Percentiles rank a stretch among this genome's conserved stretches.
Conservation (phyloP, 2,113 vertebrate genomes). For the Nerophis ophidion region DNA sequence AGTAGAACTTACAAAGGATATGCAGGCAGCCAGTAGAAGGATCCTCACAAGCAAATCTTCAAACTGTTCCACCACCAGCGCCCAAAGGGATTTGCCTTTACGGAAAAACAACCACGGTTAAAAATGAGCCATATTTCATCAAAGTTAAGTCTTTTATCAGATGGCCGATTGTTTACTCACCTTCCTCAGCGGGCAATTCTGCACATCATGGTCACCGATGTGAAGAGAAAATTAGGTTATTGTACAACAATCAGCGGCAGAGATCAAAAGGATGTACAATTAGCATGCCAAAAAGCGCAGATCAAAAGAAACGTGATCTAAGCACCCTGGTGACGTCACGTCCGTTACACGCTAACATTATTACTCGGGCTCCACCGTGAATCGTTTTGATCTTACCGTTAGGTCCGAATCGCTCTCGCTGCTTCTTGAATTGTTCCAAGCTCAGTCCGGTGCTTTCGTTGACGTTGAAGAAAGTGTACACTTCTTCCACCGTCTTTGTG, state of each 20-base stretch:
- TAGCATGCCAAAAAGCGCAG: no score
- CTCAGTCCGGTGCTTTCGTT: conserved; percentile 95
- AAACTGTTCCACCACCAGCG: conserved; percentile 95
- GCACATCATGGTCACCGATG: conserved; percentile 56
- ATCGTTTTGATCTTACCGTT: conserved; percentile 79
- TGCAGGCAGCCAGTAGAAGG: conserved; percentile 94
- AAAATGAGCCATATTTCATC: neutral
- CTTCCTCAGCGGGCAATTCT: conserved; percentile 96
- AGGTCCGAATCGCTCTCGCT: conserved; percentile 87
- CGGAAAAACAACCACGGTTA: neutral
- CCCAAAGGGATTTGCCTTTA: conserved; percentile 92
- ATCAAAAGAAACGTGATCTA: no score
- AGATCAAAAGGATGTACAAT: no score
- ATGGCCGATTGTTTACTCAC: conserved; percentile 61
- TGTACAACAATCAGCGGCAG: neutral
- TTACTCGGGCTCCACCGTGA: no score
- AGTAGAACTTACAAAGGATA: conserved; percentile 93
- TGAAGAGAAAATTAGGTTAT: conserved; percentile 12
- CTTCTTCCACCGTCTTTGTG: conserved; percentile 98
- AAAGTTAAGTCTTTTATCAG: neutral
- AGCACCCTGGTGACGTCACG: conserved; percentile 1
- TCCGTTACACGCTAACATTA: conserved; percentile 13
- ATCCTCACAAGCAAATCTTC: conserved; percentile 98
- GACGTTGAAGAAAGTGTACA: conserved; percentile 87
- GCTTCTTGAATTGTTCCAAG: conserved; percentile 89